Base-by-base conservation (phyloP, 2,113 vertebrate genomes). In the Cinclus mexicanus region DNA sequence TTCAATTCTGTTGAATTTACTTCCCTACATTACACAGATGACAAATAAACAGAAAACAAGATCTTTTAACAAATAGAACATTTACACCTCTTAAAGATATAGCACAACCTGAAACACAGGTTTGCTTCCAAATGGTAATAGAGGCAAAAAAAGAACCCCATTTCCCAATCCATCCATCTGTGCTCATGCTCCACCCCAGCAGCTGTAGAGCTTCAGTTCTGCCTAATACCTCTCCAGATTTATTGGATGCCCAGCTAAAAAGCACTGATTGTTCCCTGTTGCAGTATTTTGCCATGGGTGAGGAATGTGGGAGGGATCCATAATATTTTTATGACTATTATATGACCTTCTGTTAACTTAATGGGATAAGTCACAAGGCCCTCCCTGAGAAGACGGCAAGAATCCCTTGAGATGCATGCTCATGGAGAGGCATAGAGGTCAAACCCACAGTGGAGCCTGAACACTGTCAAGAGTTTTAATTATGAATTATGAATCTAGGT, bases 271-370 rank as follows among this genome's bases (percentile, higher is more conserved):
- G 94, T 92, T 96, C 88, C 75, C 28, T 65, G 7, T 77, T 83
- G 67, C 55, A 80, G 39, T 65, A 69, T 67, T 93, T 92, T 86
- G 41, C 92, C 79, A 86, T 17, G 76, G 59, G 86, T 93, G 95
- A 97, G 59, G 92, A 95, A 93, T 88, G 95, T 92, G 88, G 95
- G 92, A 95, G 88, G 64, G 76, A 67, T 67, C 71, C 80, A 86
- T 74, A 74, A 93, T 94, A 95, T 93, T 96, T 96, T 95, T 95
- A 93, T 93, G 63, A 89, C 92, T 94, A 95, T 77, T 86, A 76
- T 55, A 86, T 87, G 85, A 93, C 94, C 90, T 95, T 86, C 71
- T 80, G 37, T 85, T 91, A 90, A 90, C 49, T 94, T 90, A 75
- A 93, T 65, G 50, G 71, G 88, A 49, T 76, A 61, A 95, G 74